Evolutionary conservation across 2,113 vertebrate genomes (phyloP).

Genomic region (Engraulis encrasicolus): DNA sequence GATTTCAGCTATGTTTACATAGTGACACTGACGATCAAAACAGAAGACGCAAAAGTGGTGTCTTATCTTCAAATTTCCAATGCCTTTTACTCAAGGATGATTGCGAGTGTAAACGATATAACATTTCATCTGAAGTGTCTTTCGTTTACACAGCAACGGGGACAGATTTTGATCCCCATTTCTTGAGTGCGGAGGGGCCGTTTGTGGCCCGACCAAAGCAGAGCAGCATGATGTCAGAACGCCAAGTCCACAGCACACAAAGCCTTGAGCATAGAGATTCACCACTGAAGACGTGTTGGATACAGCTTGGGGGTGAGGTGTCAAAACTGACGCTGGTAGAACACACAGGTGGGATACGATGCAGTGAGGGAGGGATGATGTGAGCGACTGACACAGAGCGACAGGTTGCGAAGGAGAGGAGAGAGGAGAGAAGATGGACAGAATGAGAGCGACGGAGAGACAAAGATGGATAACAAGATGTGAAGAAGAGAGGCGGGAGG

Average conservation of each 20-base stretch:
- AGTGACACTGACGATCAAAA: too few species aligned
- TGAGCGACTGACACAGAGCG: not conserved
- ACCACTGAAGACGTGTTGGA: not conserved
- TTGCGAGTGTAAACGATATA: too few species aligned
- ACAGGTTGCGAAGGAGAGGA: not conserved
- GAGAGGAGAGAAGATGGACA: not conserved
- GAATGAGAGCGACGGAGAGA: not conserved
- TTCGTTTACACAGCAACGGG: too few species aligned
- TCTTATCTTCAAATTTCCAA: too few species aligned
- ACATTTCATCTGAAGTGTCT: too few species aligned
- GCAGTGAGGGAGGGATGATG: not conserved
- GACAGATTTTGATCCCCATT: too few species aligned
- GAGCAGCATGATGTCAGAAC: not conserved
- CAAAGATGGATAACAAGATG: not conserved
- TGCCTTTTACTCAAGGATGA: too few species aligned
- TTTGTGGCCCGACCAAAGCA: too few species aligned
- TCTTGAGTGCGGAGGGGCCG: too few species aligned
- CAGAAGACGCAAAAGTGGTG: too few species aligned
- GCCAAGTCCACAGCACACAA: not conserved
- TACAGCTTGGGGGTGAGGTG: not conserved
- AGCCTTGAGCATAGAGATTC: not conserved
- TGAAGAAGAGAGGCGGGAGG: not conserved
- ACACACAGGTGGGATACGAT: not conserved
- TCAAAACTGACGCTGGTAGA: not conserved
- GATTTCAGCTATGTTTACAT: too few species aligned